Base-by-base conservation (phyloP, 1,140 invertebrate species). In the Forficula auricularia region DNA sequence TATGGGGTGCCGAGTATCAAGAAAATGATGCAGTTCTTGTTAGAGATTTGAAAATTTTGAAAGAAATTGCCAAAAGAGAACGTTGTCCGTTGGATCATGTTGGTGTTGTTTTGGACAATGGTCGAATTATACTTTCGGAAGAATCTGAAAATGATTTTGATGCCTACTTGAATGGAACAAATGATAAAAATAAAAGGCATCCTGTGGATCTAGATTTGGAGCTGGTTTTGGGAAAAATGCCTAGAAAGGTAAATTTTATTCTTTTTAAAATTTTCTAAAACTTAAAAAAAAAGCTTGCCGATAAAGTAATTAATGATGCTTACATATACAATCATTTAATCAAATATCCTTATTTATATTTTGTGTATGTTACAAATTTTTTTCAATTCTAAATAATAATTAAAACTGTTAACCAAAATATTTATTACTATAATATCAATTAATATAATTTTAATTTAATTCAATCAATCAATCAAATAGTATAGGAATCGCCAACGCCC, bases 1-100 rank as follows among this genome's bases (percentile, higher is more conserved):
- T 98, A 3, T 98, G 94, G 94, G 91, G 90, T 1, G 94, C 92
- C 0, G 94, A 98, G 58, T 98, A 97, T 56, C 94, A 98, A 65
- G 94, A 98, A 62, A 95, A 83, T 49, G 79, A 97, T 61, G 92
- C 91, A 0, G 65, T 94, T 32, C 60, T 96, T 0, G 81, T 88
- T 48, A 65, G 65, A 32, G 68, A 83, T 51, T 64, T 74, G 8
- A 44, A 61, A 10, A 45, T 81, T 2, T 61, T 97, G 0, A 64
- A 77, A 53, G 66, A 70, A 50, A 85, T 98, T 40, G 79, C 82
- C 32, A 55, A 64, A 12, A 67, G 94, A 44, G 94, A 98, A 68
- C 74, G 85, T 47, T 97, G 94, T 60, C 84, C 86, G 2, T 77
- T 97, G 7, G 82, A 80, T 54, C 83, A 92, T 64, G 92, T 98